Percentiles rank a stretch among this genome's conserved stretches.
Evolutionary conservation across 2,113 vertebrate genomes (phyloP).

Genomic region (Crotophaga sulcirostris): DNA sequence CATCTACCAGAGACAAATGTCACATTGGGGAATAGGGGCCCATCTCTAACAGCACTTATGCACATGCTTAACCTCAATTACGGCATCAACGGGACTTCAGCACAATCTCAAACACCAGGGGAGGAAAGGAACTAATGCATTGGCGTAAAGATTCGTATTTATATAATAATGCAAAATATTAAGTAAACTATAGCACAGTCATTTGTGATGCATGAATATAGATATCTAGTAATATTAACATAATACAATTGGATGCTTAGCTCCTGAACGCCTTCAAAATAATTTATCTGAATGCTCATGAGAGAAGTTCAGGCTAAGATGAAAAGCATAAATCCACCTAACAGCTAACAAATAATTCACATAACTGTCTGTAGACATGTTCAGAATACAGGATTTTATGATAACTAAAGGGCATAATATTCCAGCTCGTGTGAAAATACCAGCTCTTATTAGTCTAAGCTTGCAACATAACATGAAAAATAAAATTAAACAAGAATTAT

Average conservation of each 20-base stretch:
- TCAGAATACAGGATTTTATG: slow-evolving; percentile 25
- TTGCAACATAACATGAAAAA: not conserved
- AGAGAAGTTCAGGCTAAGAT: slow-evolving; percentile 44
- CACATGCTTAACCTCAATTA: slow-evolving; percentile 40
- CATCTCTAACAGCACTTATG: slow-evolving; percentile 25
- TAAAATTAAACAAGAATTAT: not conserved
- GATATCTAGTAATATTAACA: slow-evolving; percentile 8
- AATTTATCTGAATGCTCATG: slow-evolving; percentile 51
- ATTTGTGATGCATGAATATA: slow-evolving; percentile 12
- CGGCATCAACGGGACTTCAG: not conserved
- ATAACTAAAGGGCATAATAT: not conserved
- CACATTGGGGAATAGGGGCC: not conserved
- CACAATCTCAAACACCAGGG: not conserved
- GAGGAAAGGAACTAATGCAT: not conserved
- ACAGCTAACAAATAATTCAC: slow-evolving; percentile 48
- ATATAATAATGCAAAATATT: slow-evolving; percentile 38
- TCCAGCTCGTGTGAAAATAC: not conserved
- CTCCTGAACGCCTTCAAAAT: slow-evolving; percentile 21
- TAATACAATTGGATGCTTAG: slow-evolving; percentile 18
- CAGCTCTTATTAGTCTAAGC: not conserved
- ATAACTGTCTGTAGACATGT: not conserved
- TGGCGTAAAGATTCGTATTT: not conserved
- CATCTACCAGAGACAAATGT: not conserved
- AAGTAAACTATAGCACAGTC: not conserved
- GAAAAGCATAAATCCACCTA: slow-evolving; percentile 51